Base-by-base conservation (phyloP, 1,140 invertebrate genomes). In the Chironomus striatipennis region DNA sequence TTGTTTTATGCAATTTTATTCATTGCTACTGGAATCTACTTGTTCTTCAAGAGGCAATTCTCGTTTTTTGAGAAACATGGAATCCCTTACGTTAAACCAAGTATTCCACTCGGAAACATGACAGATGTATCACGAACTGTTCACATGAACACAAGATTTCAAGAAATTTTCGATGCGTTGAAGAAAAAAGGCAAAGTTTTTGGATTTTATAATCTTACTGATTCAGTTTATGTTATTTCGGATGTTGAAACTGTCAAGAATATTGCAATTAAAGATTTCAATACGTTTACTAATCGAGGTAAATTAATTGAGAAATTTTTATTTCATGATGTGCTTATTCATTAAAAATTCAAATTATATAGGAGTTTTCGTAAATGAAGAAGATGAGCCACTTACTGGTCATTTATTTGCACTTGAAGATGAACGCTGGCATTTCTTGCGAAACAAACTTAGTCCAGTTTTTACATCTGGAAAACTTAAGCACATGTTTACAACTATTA, bases 401-500 rank as follows among this genome's bases (percentile, higher is more conserved):
- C 78, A 80, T 76, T 77, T 88, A 12, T 84, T 88, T 43, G 83
- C 83, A 43, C 78, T 85, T 72, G 82, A 83, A 74, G 87, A 85
- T 10, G 81, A 84, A 12, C 80, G 83, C 18, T 91, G 89, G 89
- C 85, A 85, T 73, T 79, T 84, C 47, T 81, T 90, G 43, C 81
- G 89, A 73, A 81, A 84, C 7, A 86, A 89, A 74, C 81, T 90
- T 21, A 87, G 86, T 42, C 88, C 88, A 6, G 86, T 86, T 0
- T 91, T 91, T 77, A 89, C 86, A 0, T 86, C 86, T 0, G 85
- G 85, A 7, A 90, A 89, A 79, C 83, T 90, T 77, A 88, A 86
- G 77, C 84, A 78, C 12, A 87, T 87, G 85, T 87, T 85, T 77
- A 79, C 81, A 73, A 82, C 83, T 8, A 83, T 87, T 64, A 82